Base-by-base conservation (phyloP, 2,797 vertebrate species). In the Chiloscyllium punctatum region DNA sequence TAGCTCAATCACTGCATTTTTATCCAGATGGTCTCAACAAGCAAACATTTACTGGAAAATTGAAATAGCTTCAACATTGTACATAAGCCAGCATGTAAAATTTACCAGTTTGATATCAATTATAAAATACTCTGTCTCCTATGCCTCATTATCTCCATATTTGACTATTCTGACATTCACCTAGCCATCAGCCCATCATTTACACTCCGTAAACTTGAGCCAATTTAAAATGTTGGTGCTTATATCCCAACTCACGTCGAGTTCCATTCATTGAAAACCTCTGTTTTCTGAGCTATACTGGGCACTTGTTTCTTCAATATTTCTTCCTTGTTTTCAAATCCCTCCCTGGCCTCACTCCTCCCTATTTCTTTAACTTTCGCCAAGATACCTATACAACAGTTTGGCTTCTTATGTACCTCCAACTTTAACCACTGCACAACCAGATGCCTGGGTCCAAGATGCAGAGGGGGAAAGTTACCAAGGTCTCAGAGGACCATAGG, bases 131-230 rank as follows among this genome's bases (percentile, higher is more conserved):
- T n/a, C 11, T n/a, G 74, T n/a, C 74, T 77, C 74, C 25, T 33
- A 33, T n/a, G 74, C 74, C 74, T 77, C 33, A 9, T 77, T 77
- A 33, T 4, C 74, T 33, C 74, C 3, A 15, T 9, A 77, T 2
- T 77, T 77, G 1, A 33, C 30, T 77, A n/a, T n/a, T 77, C 66
- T 92, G 95, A 94, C 79, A 87, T 95, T 94, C 95, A 53, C 51
- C 11, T 71, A 37, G 0, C 96, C 96, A 95, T 96, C 72, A 57
- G 82, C 71, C 57, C 6, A 77, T 69, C 16, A 27, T 23, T 30
- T 57, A 4, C 53, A 33, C 15, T 33, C 15, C 51, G 11, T 53
- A 88, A 88, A 86, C 25, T 87, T 53, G 6, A 71, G 25, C 16
- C 51, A 53, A 62, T 62, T 30, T 30, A 62, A 51, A 90, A 62